Evolutionary conservation across 2,113 vertebrate genomes (phyloP).

Genomic region (Myiagra hebetior): DNA sequence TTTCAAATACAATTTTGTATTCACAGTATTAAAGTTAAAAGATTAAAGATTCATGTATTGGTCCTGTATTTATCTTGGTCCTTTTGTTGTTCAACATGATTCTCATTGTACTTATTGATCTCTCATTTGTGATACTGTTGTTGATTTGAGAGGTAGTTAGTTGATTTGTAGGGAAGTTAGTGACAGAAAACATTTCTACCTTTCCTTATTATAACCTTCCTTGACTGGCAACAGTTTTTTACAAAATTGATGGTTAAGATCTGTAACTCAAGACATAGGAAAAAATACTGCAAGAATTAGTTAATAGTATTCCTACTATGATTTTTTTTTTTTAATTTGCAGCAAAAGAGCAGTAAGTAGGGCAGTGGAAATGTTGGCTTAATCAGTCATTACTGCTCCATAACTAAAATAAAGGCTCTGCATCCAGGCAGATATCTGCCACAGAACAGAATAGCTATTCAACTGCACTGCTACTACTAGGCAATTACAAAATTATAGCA

Average conservation of each 20-base stretch:
- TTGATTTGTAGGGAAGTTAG: not conserved
- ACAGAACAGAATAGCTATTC: not conserved
- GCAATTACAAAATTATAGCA: not conserved
- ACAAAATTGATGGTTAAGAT: not conserved
- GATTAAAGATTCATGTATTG: not conserved
- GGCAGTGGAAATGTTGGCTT: not conserved
- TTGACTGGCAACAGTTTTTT: not conserved
- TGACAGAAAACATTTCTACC: not conserved
- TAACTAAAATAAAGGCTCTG: not conserved
- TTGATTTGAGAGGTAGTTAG: not conserved
- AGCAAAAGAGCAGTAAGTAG: not conserved
- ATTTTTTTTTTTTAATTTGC: not conserved
- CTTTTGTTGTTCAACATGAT: not conserved
- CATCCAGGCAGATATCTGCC: not conserved
- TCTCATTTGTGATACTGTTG: not conserved
- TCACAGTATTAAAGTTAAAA: not conserved
- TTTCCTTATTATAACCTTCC: not conserved
- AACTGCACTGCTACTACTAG: not conserved
- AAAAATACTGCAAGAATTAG: not conserved
- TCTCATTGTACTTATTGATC: not conserved
- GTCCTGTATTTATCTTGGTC: not conserved
- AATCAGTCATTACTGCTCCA: not conserved
- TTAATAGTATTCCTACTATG: not conserved
- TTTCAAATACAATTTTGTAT: not conserved
- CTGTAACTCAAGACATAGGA: not conserved